phyloP scores from a whole-genome alignment of 1,140 invertebrate genomes.

The Cyrtorhinus lividipennis region DNA sequence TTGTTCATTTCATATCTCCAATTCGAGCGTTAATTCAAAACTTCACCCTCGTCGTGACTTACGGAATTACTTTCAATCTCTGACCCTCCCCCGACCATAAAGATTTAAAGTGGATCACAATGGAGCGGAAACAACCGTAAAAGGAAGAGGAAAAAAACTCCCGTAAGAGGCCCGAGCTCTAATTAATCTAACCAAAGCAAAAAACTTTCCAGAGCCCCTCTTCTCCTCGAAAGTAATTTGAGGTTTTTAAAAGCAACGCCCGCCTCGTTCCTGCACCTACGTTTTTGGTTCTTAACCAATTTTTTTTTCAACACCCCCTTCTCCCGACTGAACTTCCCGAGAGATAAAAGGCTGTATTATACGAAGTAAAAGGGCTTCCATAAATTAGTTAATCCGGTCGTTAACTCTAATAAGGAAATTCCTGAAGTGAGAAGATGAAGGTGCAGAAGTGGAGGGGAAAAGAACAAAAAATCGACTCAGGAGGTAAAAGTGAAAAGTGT shows the following conservation, averaged over 20 bases:
- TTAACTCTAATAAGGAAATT: slow-evolving; percentile 10
- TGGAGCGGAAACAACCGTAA: background rate
- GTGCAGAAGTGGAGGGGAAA: background rate
- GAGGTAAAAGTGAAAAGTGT: too few species aligned
- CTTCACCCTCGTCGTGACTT: too few species aligned
- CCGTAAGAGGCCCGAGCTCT: background rate
- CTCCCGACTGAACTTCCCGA: background rate
- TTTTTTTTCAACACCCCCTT: background rate
- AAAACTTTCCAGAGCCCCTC: background rate
- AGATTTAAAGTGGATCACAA: slow-evolving; percentile 5
- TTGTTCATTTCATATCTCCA: background rate
- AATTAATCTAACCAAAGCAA: slow-evolving; percentile 4
- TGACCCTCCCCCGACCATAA: background rate
- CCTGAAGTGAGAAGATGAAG: background rate
- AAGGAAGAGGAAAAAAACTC: background rate
- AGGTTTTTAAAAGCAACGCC: slow-evolving; percentile 5
- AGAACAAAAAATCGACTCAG: background rate
- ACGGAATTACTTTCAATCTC: too few species aligned
- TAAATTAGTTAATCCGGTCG: slow-evolving; percentile 9
- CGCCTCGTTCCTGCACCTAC: background rate
- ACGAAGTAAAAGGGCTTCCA: background rate
- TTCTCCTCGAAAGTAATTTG: background rate
- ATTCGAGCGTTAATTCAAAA: background rate
- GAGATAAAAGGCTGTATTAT: background rate
- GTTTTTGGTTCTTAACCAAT: background rate